A percentile compares a stretch with the other conserved stretches of the same genome.
These are phyloP conservation scores for Sphyrna mokarran DNA, from an alignment of 2,113 vertebrate genomes.

Conservation along the genomic window DNA sequence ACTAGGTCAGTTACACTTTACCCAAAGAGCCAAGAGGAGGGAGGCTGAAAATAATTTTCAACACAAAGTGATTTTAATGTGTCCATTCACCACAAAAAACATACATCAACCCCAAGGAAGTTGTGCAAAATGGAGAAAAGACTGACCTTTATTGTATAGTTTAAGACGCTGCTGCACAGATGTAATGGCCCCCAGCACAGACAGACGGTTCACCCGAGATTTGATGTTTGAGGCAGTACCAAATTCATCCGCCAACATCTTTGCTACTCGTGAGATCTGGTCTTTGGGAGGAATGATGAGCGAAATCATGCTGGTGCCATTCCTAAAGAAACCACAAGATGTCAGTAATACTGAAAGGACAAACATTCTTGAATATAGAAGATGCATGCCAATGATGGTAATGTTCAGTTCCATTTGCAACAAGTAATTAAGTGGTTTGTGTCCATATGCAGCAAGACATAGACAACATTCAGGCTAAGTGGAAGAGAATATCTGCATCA, in stretches of 20 bases:
- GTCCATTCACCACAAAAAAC: neutral
- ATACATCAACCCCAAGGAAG: neutral
- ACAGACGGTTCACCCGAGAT: slow-evolving; percentile 96
- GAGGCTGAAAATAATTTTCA: neutral
- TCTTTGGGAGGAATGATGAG: slow-evolving; percentile 99
- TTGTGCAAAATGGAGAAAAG: neutral
- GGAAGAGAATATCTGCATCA: too few relatives aligned
- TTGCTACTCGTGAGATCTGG: slow-evolving; percentile 98
- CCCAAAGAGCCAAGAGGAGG: neutral
- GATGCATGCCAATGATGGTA: too few relatives aligned
- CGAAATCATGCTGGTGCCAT: slow-evolving; percentile 99
- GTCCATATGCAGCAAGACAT: too few relatives aligned
- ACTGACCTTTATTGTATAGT: slow-evolving; percentile 97
- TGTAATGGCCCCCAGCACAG: slow-evolving; percentile 96
- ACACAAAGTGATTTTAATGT: neutral
- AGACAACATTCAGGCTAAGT: too few relatives aligned
- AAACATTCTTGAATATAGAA: neutral
- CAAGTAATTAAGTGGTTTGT: too few relatives aligned
- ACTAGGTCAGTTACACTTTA: neutral
- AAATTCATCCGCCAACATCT: slow-evolving; percentile 98
- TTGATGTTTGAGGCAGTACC: slow-evolving; percentile 98
- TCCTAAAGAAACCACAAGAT: slow-evolving; percentile 59
- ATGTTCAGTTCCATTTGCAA: too few relatives aligned
- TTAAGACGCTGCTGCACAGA: slow-evolving; percentile 99
- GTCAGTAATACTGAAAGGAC: neutral